These are phyloP conservation scores for Malurus splendens DNA, from an alignment of 2,797 vertebrate species.

Conservation along the genomic window DNA sequence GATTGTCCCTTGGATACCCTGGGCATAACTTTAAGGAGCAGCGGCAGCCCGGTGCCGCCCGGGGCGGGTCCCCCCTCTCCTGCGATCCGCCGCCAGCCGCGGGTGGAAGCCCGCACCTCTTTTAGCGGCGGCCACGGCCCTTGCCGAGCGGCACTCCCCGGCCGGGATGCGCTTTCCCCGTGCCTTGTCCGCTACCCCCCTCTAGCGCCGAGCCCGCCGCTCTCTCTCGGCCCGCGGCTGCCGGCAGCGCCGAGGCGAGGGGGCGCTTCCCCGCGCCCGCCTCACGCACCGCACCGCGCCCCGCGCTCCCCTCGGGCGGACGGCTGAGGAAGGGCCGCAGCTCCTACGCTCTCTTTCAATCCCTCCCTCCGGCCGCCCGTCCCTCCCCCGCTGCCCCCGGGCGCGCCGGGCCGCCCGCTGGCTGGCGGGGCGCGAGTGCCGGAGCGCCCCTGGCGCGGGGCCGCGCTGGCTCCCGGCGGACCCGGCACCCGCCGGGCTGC, in stretches of 20 bases:
- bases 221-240: not conserved
- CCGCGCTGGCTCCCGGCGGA: not conserved
- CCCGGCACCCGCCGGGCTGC: not conserved
- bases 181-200: conserved; percentile 63
- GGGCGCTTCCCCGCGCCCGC: not conserved
- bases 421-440: not conserved
- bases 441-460: not conserved
- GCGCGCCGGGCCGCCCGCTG: not conserved
- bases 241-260: not conserved
- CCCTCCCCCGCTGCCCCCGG: not conserved
- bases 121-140: not conserved
- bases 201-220: conserved; percentile 60
- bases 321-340: not conserved
- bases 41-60: too few relatives aligned
- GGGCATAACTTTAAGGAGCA: accelerated
- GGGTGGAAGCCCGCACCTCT: not conserved
- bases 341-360: not conserved
- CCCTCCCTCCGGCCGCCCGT: not conserved
- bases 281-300: not conserved
- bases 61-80: not conserved
- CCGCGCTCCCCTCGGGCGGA: not conserved
- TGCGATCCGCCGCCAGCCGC: not conserved
- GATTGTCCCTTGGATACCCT: accelerated
- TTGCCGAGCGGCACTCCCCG: too few relatives aligned
- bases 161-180: not conserved